Percentiles rank a stretch among this genome's conserved stretches.
Conservation (phyloP, 2,113 vertebrate genomes). For the Apistogramma diplotaenia region DNA sequence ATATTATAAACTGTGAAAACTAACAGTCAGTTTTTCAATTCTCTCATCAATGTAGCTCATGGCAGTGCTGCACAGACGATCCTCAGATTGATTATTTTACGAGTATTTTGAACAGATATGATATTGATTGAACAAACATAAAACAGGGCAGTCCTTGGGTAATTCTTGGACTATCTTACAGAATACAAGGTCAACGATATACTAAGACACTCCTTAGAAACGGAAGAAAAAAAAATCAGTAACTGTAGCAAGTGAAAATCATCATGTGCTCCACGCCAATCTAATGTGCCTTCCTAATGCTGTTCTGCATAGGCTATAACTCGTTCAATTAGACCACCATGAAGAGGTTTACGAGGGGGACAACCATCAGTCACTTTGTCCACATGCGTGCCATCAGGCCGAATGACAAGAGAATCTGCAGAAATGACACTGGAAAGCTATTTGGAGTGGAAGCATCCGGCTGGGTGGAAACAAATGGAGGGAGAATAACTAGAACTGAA, state of each 20-base stretch:
- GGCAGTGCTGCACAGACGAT: not conserved
- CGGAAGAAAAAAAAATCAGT: not conserved
- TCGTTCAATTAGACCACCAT: not conserved
- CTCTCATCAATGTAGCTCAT: too few relatives aligned
- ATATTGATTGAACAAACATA: not conserved
- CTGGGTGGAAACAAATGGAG: conserved; percentile 29
- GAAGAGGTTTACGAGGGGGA: not conserved
- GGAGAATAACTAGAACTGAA: conserved; percentile 45
- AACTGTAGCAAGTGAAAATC: not conserved
- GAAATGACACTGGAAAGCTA: conserved; percentile 27
- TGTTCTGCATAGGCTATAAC: not conserved
- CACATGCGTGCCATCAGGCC: conserved; percentile 10
- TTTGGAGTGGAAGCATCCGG: conserved; percentile 39
- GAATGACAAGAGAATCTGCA: conserved; percentile 36
- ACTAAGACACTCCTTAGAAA: not conserved
- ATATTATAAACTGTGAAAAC: too few relatives aligned
- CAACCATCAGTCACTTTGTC: conserved; percentile 17
- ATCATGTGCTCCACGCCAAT: not conserved
- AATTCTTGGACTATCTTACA: not conserved
- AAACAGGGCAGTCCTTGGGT: not conserved
- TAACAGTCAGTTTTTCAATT: too few relatives aligned
- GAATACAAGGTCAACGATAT: conserved; percentile 3
- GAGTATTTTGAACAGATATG: not conserved
- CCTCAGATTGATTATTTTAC: not conserved
- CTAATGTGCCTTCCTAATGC: not conserved